Evolutionary conservation across 2,797 vertebrate species (phyloP), one percentile per base, ranked within the genome.

Genomic region (Neosalanx taihuensis): DNA sequence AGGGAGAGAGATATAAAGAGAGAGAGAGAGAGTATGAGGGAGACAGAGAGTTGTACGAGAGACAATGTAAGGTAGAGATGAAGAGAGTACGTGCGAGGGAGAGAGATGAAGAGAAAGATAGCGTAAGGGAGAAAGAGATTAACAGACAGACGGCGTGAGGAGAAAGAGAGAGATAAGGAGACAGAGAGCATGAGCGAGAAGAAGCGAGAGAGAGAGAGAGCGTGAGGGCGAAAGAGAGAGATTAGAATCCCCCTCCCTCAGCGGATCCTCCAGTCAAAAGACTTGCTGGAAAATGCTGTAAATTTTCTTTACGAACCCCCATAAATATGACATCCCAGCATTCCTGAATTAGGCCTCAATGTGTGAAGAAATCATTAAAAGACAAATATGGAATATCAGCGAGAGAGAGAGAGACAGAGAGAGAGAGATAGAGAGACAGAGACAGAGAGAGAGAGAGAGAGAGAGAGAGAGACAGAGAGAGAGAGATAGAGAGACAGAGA

Each of bases 261-360:
- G 61, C 68, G 62, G 69, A 73, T 77, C 77, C 67, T 65, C 71
- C 64, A 77, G 79, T 88, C 81, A 84, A 88, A 82, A 80, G 79
- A 75, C 86, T 85, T 83, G 73, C 89, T 89, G 91, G 81, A 90
- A 89, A 92, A 88, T 90, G 86, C 80, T 85, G 76, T 91, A 89
- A 91, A 92, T 92, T 87, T 77, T 86, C 87, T 93, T 94, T 92
- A 94, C 88, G 85, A 89, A 76, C 69, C 29, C 88, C 93, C 92
- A 81, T 94, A 94, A 95, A 95, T 93, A 92, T 88, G 91, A 93
- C 92, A 93, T 92, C 63, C 89, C 84, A 86, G 81, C 92, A 94
- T 94, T 93, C 92, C 90, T 89, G 91, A 93, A 94, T 94, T 90
- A 89, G 81, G 79, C 82, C 84, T 83, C 76, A 73, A 83, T 81